Percentiles rank a stretch among this genome's conserved stretches.
These are phyloP conservation scores for Cosmia pyralina DNA, from an alignment of 2,888 invertebrate genomes.

Conservation along the genomic window DNA sequence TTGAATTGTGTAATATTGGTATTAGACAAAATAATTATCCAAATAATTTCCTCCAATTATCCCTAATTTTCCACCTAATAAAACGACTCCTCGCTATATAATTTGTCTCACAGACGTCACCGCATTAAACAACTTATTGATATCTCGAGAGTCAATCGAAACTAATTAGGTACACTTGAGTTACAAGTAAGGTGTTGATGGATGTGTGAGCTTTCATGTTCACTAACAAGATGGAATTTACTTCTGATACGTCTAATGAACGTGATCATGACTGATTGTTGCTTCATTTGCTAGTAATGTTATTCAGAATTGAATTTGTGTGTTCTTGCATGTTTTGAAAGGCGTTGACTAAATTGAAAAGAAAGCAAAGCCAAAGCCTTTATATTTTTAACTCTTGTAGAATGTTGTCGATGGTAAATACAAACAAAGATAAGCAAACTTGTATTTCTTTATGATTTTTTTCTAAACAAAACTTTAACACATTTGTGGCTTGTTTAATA, in stretches of 20 bases:
- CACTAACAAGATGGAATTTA: slow-evolving; percentile 39
- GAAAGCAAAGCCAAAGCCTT: too few species aligned
- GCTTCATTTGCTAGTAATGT: slow-evolving; percentile 8
- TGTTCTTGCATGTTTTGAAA: slow-evolving; percentile 17
- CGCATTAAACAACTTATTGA: slow-evolving; percentile 44
- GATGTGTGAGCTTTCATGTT: slow-evolving; percentile 39
- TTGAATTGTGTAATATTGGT: neutral
- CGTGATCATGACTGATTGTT: slow-evolving; percentile 21
- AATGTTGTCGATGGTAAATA: too few species aligned
- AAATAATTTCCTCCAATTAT: slow-evolving; percentile 9
- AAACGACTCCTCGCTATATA: neutral
- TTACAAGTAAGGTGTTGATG: slow-evolving; percentile 31
- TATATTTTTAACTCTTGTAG: neutral
- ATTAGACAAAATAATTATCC: neutral
- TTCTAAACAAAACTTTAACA: neutral
- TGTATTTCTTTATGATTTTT: neutral
- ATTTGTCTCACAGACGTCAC: slow-evolving; percentile 30
- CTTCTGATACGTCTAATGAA: slow-evolving; percentile 21
- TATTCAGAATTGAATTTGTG: slow-evolving; percentile 22
- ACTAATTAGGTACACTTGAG: slow-evolving; percentile 45
- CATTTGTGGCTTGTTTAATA: neutral
- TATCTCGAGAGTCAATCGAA: slow-evolving; percentile 48
- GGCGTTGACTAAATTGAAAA: neutral
- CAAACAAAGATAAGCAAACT: slow-evolving; percentile 1
- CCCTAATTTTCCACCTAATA: neutral